phyloP scores from a whole-genome alignment of 2,113 vertebrate genomes.

The Ascaphus truei region DNA sequence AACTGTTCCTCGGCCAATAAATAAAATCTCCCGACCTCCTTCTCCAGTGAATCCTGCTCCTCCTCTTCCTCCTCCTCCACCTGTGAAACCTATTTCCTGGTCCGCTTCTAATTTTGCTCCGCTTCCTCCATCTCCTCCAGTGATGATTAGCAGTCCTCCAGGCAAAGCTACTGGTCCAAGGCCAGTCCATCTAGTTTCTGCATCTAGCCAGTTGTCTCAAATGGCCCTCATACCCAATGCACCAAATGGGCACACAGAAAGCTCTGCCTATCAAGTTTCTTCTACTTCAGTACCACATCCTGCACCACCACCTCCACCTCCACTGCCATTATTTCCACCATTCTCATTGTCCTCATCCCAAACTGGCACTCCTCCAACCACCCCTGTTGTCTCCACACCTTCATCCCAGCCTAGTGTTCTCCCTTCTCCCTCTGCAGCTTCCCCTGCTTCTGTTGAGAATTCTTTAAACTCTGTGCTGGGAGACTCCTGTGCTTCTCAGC shows the following conservation, averaged over 20 bases:
- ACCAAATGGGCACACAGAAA: slow-evolving; percentile 67
- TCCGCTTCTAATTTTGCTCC: slow-evolving; percentile 81
- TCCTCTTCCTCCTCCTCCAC: slow-evolving; percentile 56
- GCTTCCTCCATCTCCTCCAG: slow-evolving; percentile 88
- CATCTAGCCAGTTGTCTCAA: slow-evolving; percentile 76
- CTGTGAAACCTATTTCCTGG: slow-evolving; percentile 78
- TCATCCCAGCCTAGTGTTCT: slow-evolving; percentile 95
- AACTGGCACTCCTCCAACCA: slow-evolving; percentile 64
- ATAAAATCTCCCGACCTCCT: slow-evolving; percentile 72
- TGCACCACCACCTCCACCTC: slow-evolving; percentile 63
- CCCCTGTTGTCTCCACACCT: slow-evolving; percentile 75
- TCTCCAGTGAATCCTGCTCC: slow-evolving; percentile 68
- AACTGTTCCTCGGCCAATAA: slow-evolving; percentile 79
- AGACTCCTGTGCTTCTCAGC: slow-evolving; percentile 84
- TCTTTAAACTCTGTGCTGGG: slow-evolving; percentile 85
- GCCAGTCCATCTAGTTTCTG: slow-evolving; percentile 78
- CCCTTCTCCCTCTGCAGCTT: slow-evolving; percentile 96
- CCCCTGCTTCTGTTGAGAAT: slow-evolving; percentile 82
- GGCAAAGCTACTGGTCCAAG: slow-evolving; percentile 87
- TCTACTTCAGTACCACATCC: slow-evolving; percentile 66
- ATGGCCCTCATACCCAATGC: slow-evolving; percentile 75
- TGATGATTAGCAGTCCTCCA: slow-evolving; percentile 96
- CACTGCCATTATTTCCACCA: slow-evolving; percentile 67
- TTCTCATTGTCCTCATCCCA: slow-evolving; percentile 69
- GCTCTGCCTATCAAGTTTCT: slow-evolving; percentile 54